phyloP scores from a whole-genome alignment of 2,888 invertebrate species.

The Dasypogon diadema region DNA sequence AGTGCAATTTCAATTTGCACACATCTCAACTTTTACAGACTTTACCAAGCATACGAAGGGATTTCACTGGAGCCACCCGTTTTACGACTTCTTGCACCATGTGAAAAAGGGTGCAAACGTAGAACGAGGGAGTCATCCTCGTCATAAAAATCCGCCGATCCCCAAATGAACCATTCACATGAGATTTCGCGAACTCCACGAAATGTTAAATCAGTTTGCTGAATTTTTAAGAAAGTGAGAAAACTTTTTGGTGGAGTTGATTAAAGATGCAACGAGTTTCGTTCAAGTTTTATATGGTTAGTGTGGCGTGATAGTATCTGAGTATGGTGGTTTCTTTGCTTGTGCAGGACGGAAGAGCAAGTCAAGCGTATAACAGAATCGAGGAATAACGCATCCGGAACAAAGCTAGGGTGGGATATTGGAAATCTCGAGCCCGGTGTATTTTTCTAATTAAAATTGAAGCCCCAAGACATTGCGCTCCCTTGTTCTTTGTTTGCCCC shows the following conservation, averaged over 20 bases:
- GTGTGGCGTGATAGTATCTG: no score
- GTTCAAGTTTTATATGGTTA: slow-evolving; percentile 34
- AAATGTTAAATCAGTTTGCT: slow-evolving; percentile 46
- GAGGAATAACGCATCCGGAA: slow-evolving; percentile 1
- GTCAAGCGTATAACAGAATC: slow-evolving; percentile 10
- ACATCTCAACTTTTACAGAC: slow-evolving; percentile 48
- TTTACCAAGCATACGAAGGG: not conserved
- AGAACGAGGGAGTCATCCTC: slow-evolving; percentile 18
- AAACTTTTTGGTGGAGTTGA: slow-evolving; percentile 41
- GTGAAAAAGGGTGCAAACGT: slow-evolving; percentile 9
- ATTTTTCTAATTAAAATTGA: slow-evolving; percentile 48
- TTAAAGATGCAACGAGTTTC: slow-evolving; percentile 42
- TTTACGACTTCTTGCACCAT: not conserved
- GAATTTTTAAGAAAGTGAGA: slow-evolving; percentile 48
- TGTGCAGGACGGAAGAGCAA: not conserved
- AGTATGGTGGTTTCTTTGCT: not conserved
- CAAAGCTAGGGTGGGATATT: not conserved
- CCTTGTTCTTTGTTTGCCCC: slow-evolving; percentile 6
- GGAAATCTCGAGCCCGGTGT: slow-evolving; percentile 20
- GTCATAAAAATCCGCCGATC: slow-evolving; percentile 38
- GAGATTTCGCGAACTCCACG: slow-evolving; percentile 34
- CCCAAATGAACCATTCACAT: slow-evolving; percentile 45
- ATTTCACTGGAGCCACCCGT: slow-evolving; percentile 1
- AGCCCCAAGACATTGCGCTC: slow-evolving; percentile 23
- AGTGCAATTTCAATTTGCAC: slow-evolving; percentile 50